phyloP scores from a whole-genome alignment of 2,113 vertebrate species.

The Podarcis raffonei region DNA sequence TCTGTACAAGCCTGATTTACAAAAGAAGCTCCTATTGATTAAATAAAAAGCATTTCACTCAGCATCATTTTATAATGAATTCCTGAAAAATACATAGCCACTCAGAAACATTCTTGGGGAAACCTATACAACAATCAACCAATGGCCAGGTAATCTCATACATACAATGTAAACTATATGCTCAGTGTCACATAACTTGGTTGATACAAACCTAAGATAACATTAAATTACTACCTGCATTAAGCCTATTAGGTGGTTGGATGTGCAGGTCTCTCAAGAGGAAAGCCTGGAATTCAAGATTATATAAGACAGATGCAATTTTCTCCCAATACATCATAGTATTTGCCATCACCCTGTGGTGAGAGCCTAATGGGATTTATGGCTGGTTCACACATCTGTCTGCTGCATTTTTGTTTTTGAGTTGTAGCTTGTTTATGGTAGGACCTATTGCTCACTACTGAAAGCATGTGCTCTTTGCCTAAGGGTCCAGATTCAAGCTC shows the following conservation, averaged over 20 bases:
- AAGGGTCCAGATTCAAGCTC: background rate
- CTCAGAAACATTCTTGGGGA: background rate
- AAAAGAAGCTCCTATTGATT: background rate
- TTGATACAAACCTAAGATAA: background rate
- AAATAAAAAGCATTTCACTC: background rate
- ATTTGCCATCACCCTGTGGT: background rate
- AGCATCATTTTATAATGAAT: background rate
- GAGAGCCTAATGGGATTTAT: background rate
- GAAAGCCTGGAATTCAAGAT: background rate
- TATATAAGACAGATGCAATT: background rate
- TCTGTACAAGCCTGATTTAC: background rate
- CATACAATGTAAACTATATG: constrained; percentile 5
- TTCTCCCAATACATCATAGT: background rate
- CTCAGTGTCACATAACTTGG: background rate
- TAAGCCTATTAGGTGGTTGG: background rate
- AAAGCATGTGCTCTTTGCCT: background rate
- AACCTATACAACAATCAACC: background rate
- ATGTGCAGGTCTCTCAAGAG: background rate
- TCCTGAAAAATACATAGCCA: background rate
- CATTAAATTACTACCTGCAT: background rate
- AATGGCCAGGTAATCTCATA: background rate
- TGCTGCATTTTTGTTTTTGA: background rate
- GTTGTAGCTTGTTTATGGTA: background rate
- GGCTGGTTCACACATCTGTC: background rate
- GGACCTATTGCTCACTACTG: background rate